Conservation (phyloP, 2,113 vertebrate species). For the Stercorarius parasiticus region DNA sequence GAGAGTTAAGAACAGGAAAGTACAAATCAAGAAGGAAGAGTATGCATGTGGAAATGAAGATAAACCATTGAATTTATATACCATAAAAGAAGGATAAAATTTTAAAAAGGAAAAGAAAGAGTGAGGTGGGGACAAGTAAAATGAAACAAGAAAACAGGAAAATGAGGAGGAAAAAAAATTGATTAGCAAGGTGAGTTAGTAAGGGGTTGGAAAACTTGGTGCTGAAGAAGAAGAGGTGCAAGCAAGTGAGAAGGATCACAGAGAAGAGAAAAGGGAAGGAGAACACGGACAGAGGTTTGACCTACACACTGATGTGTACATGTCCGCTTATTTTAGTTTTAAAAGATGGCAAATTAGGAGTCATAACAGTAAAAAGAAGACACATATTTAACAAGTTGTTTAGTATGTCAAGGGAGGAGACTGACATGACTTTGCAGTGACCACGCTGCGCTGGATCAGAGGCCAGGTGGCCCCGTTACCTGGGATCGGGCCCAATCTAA, state of each 20-base stretch:
- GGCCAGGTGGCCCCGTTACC: background rate
- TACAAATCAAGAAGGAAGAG: background rate
- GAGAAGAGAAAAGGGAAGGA: background rate
- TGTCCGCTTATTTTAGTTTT: background rate
- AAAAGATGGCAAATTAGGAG: background rate
- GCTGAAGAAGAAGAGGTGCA: background rate
- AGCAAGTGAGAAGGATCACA: background rate
- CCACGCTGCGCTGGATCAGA: accelerated
- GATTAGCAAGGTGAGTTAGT: background rate
- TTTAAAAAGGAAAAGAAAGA: background rate
- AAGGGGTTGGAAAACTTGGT: background rate
- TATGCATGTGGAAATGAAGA: background rate
- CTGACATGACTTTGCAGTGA: accelerated
- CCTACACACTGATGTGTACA: background rate
- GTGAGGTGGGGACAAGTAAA: background rate
- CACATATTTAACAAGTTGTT: background rate
- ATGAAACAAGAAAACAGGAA: background rate
- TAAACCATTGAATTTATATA: background rate
- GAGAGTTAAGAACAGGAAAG: background rate
- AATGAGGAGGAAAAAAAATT: background rate
- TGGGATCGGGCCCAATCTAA: background rate
- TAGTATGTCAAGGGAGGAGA: background rate
- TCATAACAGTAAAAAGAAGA: background rate
- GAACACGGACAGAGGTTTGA: background rate
- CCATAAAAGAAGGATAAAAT: background rate